Evolutionary conservation across 2,113 vertebrate species (phyloP), one percentile per base, ranked within the genome.

Genomic region (Callospermophilus lateralis): DNA sequence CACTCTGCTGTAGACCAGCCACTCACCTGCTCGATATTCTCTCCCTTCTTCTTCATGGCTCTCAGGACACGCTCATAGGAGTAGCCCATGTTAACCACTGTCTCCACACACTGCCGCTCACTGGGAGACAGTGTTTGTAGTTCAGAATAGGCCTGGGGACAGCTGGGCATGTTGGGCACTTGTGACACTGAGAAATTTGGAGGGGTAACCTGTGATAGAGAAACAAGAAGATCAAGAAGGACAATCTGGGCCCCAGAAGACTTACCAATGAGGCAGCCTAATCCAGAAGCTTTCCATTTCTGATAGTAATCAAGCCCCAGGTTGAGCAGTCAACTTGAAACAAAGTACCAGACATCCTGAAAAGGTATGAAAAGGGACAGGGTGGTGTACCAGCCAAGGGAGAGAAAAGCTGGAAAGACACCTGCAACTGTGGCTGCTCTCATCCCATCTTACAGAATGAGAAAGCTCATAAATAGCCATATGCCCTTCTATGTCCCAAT

Each of bases 1-100:
- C 85, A 8, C 6, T 6, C 6, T n/a, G 22, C 0, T 0, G 0
- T 53, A 32, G 30, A 70, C 1, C 0, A 77, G 2, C 37, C 4
- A 61, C 97, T 96, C 94, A 99, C 99, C 99, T 99, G 99, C 96
- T 99, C 99, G 97, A 99, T 99, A 80, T 99, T 99, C 98, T 99
- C 99, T 87, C 99, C 99, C 97, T 99, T 99, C 98, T 99, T 99
- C 98, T 99, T 99, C 99, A 99, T 99, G 98, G 99, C 99, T 98
- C 99, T 99, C 84, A 99, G 97, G 90, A 99, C 99, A 0, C 99
- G 99, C 89, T 99, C 99, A 1, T 99, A 99, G 0, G 99, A 99
- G 97, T 99, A 99, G 8, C 99, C 99, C 99, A 99, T 99, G 97
- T 98, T 99, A 95, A 99, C 99, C 2, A 99, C 99, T 0, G 99